Percentiles rank a stretch among this genome's conserved stretches.
phyloP scores from a whole-genome alignment of 1,140 invertebrate species.

The Camponotus vicinus region DNA sequence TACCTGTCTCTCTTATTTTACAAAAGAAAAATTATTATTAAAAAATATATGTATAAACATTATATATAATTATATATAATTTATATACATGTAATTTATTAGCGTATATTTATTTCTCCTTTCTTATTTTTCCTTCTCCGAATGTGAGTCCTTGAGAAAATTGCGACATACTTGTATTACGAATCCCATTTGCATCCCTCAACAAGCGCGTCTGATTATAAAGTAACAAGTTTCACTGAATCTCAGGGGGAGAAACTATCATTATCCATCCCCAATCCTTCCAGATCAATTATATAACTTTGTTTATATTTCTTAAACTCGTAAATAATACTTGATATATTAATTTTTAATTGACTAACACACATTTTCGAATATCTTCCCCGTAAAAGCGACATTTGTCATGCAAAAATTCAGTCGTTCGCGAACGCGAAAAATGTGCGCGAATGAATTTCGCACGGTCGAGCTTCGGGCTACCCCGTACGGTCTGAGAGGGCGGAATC shows the following conservation, averaged over 20 bases:
- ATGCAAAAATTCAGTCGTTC: background rate
- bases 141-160: background rate
- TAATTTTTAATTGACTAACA: background rate
- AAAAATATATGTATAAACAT: background rate
- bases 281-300: background rate
- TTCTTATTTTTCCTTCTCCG: too few relatives aligned
- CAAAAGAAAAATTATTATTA: background rate
- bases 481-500: slow-evolving; percentile 40
- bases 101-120: background rate
- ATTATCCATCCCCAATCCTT: background rate
- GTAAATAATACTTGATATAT: too few relatives aligned
- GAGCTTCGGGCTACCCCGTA: background rate
- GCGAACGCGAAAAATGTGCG: too few relatives aligned
- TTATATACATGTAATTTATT: background rate
- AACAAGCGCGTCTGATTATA: slow-evolving; percentile 51
- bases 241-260: background rate
- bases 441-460: background rate
- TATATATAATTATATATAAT: background rate
- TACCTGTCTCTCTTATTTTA: background rate
- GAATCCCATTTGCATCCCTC: slow-evolving; percentile 1
- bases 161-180: background rate
- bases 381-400: background rate
- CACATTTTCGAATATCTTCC: background rate
- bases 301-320: too few relatives aligned
- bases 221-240: slow-evolving; percentile 33